Conservation (phyloP, 92 coral and sea anemone species). For the Desmophyllum pertusum region DNA sequence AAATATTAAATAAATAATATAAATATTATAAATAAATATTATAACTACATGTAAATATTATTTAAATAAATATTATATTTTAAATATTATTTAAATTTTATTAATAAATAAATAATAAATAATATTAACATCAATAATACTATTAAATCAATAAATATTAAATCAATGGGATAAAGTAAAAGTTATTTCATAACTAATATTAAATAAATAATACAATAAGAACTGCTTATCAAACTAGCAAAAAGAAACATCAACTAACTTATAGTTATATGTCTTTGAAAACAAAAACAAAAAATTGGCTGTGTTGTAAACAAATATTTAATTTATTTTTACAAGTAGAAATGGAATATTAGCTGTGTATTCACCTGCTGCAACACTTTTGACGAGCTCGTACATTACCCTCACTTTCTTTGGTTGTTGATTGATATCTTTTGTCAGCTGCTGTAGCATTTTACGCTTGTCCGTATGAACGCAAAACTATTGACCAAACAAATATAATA, state of each 20-base stretch:
- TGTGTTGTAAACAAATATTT: too few species aligned
- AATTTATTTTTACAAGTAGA: not conserved
- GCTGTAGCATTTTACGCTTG: constrained; percentile 93
- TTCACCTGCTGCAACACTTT: constrained; percentile 87
- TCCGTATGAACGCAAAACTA: constrained; percentile 98
- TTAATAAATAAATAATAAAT: not conserved
- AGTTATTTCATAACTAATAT: too few species aligned
- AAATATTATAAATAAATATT: not conserved
- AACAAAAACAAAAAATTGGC: too few species aligned
- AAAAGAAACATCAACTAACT: too few species aligned
- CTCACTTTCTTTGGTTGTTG: constrained; percentile 95
- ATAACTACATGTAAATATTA: too few species aligned
- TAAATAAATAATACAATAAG: too few species aligned
- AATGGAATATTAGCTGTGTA: not conserved
- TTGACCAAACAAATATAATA: not conserved
- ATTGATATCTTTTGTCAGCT: constrained; percentile 89
- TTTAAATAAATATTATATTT: too few species aligned
- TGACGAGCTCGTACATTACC: constrained; percentile 92
- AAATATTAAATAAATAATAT: not conserved
- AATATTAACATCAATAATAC: too few species aligned
- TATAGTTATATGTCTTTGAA: too few species aligned
- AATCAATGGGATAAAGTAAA: too few species aligned
- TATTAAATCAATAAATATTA: too few species aligned
- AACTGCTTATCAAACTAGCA: too few species aligned
- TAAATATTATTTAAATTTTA: not conserved